These are phyloP conservation scores for Falco biarmicus DNA, from an alignment of 2,797 vertebrate species.

Conservation along the genomic window DNA sequence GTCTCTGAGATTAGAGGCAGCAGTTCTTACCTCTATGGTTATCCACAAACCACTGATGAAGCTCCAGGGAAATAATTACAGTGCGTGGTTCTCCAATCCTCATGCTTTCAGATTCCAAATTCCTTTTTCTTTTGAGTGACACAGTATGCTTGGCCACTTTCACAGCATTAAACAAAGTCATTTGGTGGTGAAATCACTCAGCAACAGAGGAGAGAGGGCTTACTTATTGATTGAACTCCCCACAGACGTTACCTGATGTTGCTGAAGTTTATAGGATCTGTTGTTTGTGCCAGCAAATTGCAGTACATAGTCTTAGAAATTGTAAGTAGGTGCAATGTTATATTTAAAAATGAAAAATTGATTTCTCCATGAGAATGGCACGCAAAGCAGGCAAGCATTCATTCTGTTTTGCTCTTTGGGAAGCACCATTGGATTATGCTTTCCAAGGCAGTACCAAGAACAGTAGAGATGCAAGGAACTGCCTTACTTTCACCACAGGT, in stretches of 20 bases:
- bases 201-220: not conserved
- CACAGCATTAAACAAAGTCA: not conserved
- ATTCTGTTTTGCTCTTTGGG: not conserved
- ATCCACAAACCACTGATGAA: not conserved
- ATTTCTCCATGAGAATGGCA: not conserved
- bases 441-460: not conserved
- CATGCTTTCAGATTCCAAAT: not conserved
- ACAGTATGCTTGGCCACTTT: not conserved
- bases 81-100: not conserved
- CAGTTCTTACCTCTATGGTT: not conserved
- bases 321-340: not conserved
- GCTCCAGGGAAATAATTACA: not conserved
- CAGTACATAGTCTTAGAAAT: not conserved
- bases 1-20: not conserved
- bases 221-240: conserved; percentile 5
- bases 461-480: not conserved
- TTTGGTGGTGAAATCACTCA: not conserved
- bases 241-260: not conserved
- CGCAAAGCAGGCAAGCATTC: not conserved
- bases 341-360: not conserved
- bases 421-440: not conserved
- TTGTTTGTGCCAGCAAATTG: not conserved
- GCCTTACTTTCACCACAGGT: not conserved
- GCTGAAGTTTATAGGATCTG: not conserved
- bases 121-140: not conserved